Percentiles rank a stretch among this genome's conserved stretches.
Conservation (phyloP, 2,797 vertebrate genomes). For the Petrocephalus sullivani region DNA sequence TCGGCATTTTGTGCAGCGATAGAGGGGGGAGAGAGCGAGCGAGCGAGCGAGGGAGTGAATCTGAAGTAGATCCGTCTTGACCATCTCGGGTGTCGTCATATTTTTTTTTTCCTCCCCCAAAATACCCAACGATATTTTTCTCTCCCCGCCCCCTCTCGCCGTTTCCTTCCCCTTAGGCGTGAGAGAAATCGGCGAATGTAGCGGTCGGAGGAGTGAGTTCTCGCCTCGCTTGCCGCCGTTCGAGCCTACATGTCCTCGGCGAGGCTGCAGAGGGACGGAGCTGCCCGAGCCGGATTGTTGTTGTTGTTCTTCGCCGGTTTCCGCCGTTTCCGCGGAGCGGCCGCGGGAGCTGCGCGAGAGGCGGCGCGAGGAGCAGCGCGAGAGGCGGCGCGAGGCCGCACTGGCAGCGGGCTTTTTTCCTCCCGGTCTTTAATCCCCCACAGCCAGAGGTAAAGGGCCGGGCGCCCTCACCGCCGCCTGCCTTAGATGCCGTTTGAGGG, state of each 20-base stretch:
- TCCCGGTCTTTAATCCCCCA: slow-evolving; percentile 53
- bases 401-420: slow-evolving; percentile 57
- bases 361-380: slow-evolving; percentile 54
- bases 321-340: slow-evolving; percentile 61
- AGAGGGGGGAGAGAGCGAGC: slow-evolving; percentile 42
- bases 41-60: slow-evolving; percentile 44
- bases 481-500: not conserved
- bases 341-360: slow-evolving; percentile 56
- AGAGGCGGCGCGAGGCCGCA: slow-evolving; percentile 49
- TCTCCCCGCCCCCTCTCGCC: not conserved
- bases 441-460: slow-evolving; percentile 65
- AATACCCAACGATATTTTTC: slow-evolving; percentile 26
- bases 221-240: slow-evolving; percentile 38
- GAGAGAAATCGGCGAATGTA: slow-evolving; percentile 25
- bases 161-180: slow-evolving; percentile 3
- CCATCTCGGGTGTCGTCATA: slow-evolving; percentile 44
- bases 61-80: slow-evolving; percentile 47
- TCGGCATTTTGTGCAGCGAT: slow-evolving; percentile 91
- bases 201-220: slow-evolving; percentile 39
- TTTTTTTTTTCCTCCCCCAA: slow-evolving; percentile 29
- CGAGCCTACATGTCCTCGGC: slow-evolving; percentile 74
- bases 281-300: slow-evolving; percentile 74
- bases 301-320: slow-evolving; percentile 62
- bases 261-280: slow-evolving; percentile 66
- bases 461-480: not conserved